Percentiles rank a stretch among this genome's conserved stretches.
Evolutionary conservation across 2,797 vertebrate species (phyloP).

Genomic region (Myotis myotis): DNA sequence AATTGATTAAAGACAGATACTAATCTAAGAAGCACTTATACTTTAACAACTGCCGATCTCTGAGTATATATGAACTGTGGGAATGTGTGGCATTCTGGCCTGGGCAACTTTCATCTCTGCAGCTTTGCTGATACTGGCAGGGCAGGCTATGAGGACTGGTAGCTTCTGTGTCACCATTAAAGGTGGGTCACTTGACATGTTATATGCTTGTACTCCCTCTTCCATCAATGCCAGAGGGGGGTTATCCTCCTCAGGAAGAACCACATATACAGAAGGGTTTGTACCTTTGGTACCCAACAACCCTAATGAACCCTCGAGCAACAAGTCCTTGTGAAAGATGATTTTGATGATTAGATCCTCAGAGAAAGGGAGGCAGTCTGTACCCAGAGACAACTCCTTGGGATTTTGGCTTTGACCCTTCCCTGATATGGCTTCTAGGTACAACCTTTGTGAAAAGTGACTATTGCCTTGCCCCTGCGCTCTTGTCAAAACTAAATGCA

Average conservation of each 20-base stretch:
- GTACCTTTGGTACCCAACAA: neutral
- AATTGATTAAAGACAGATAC: neutral
- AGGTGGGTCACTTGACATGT: neutral
- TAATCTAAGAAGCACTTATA: neutral
- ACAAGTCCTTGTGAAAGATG: neutral
- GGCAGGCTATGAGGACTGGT: neutral
- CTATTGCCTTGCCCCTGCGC: neutral
- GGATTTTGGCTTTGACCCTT: neutral
- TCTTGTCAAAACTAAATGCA: neutral
- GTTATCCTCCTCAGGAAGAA: neutral
- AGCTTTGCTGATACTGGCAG: neutral
- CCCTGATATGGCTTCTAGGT: neutral
- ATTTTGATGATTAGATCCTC: neutral
- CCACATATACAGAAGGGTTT: neutral
- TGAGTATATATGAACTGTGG: neutral
- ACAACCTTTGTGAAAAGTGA: neutral
- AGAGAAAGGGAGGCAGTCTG: neutral
- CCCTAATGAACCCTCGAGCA: neutral
- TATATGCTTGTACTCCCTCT: neutral
- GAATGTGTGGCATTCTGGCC: neutral
- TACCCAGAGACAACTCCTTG: neutral
- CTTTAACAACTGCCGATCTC: neutral
- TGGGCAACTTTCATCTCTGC: neutral
- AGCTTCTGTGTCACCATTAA: neutral
- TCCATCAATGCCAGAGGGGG: neutral